Evolutionary conservation across 2,113 vertebrate genomes (phyloP).

Genomic region (Tonatia bakeri): DNA sequence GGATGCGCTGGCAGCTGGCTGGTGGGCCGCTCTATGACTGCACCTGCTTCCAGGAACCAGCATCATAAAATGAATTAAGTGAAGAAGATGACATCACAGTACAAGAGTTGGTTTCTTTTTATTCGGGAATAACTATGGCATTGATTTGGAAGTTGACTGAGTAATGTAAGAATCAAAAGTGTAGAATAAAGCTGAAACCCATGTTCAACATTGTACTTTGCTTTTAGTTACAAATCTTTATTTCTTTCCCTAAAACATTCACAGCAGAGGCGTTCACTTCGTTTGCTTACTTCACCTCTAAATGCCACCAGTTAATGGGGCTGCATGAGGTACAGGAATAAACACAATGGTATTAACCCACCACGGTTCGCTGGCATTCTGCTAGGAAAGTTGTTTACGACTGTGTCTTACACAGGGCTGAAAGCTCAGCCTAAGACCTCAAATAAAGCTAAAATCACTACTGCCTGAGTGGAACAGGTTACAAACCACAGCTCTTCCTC

Average conservation of each 20-base stretch:
- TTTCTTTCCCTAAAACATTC: not conserved
- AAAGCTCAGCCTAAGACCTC: constrained; percentile 39
- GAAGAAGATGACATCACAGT: constrained; percentile 23
- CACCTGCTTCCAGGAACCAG: not conserved
- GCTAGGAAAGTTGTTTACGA: not conserved
- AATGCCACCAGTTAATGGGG: not conserved
- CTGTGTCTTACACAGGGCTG: constrained; percentile 23
- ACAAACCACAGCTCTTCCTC: not conserved
- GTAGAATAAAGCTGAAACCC: not conserved
- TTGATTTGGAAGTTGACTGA: not conserved
- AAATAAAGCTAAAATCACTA: constrained; percentile 40
- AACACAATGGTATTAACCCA: constrained; percentile 26
- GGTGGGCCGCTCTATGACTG: not conserved
- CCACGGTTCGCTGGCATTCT: not conserved
- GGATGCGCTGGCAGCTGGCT: not conserved
- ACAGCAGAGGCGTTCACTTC: constrained; percentile 13
- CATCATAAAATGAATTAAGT: not conserved
- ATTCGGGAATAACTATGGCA: constrained; percentile 43
- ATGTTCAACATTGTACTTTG: not conserved
- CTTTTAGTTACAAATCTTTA: constrained; percentile 22
- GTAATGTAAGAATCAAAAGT: constrained; percentile 11
- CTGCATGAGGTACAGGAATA: constrained; percentile 37
- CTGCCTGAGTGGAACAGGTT: not conserved
- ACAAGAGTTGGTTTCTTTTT: constrained; percentile 55
- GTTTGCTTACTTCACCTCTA: not conserved